Conservation (phyloP, 2,113 vertebrate species). For the Azemiops feae region DNA sequence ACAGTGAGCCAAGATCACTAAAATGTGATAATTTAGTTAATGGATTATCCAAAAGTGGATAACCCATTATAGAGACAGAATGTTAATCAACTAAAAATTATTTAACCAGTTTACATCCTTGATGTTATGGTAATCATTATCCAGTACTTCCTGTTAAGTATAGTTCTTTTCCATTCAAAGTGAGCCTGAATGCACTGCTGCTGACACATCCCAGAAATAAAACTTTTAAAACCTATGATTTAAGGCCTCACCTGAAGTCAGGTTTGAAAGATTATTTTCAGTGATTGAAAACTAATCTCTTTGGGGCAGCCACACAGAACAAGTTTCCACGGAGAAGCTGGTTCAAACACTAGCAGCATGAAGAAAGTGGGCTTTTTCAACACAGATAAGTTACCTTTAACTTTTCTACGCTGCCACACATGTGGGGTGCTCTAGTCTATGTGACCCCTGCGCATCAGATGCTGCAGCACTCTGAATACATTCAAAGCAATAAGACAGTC, state of each 20-base stretch:
- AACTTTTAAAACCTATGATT: background rate
- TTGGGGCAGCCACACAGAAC: background rate
- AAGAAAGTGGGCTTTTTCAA: conserved; percentile 27
- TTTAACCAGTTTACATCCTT: background rate
- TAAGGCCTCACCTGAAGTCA: background rate
- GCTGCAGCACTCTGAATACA: background rate
- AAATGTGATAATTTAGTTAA: background rate
- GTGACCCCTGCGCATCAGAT: conserved; percentile 29
- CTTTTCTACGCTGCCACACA: background rate
- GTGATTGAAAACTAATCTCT: background rate
- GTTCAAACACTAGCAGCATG: background rate
- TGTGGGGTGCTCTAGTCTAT: background rate
- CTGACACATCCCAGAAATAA: background rate
- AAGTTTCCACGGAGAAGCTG: background rate
- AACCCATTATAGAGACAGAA: background rate
- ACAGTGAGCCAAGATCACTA: background rate
- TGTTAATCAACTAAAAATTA: background rate
- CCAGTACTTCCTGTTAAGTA: background rate
- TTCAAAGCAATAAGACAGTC: background rate
- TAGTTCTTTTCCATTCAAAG: background rate
- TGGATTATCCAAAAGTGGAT: background rate
- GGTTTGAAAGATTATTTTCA: background rate
- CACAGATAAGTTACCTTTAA: background rate
- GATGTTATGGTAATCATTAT: background rate
- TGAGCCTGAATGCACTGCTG: background rate